Base-by-base conservation (phyloP, 2,888 invertebrate genomes). In the Priocnemis perturbator region DNA sequence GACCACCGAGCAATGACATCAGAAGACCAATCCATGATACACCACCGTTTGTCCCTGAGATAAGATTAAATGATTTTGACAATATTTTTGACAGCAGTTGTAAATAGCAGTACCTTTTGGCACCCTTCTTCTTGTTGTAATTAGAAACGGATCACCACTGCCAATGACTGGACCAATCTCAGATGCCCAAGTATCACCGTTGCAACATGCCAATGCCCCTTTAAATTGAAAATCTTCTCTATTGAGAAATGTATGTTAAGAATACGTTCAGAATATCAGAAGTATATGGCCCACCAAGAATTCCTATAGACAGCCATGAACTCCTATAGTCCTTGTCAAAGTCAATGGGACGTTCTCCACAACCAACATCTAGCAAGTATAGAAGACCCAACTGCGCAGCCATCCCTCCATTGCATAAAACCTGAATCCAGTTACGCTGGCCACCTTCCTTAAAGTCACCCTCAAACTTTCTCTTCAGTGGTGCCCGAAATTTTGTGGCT, bases 181-280 rank as follows among this genome's bases (percentile, higher is more conserved):
- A 47, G 96, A 97, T 58, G 97, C 95, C 95, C 96, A 96, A 0
- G 97, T 97, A 85, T 97, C 97, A 0, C 97, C 97, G 86, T 95
- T 95, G 79, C 94, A 94, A 84, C 95, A 95, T 15, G 96, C 93
- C 82, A 96, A 91, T 0, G 95, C 92, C 80, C 94, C 94, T 94
- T 87, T 48, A 63, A 44, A 65, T 26, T 26, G 26, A 4, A 26
- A 26, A 26, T 26, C 3, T 26, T 4, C 26, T 26, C 7, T 26
- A 3, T 26, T 26, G 26, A 26, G 26, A 26, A 4, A 26, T 26
- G 26, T 26, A 50, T 23, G 21, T 55, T 57, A 48, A 21, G 11
- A 37, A 37, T 20, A 20, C 9, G 37, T 57, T 11, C 14, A 37
- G 19, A 11, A 17, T n/a, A 37, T 1, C 11, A 57, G 19, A 44